Evolutionary conservation across 1,140 invertebrate genomes (phyloP).

Genomic region (Scylla paramamosain): DNA sequence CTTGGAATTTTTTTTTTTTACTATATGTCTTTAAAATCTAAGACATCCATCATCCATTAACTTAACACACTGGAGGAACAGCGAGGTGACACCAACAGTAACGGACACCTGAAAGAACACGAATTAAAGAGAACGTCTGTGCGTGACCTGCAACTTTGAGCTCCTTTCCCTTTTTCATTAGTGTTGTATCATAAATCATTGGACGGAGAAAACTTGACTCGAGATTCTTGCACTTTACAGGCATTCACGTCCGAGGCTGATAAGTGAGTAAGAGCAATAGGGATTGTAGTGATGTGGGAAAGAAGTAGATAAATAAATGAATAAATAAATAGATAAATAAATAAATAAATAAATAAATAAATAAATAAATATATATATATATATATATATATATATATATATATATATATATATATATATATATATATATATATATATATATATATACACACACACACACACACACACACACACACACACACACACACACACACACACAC

Average conservation of each 20-base stretch:
- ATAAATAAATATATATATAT: too few species aligned
- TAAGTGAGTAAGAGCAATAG: not conserved
- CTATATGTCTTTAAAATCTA: slow-evolving; percentile 32
- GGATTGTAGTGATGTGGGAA: too few species aligned
- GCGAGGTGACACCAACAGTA: slow-evolving; percentile 74
- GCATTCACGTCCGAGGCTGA: not conserved
- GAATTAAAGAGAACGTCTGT: slow-evolving; percentile 68
- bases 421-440: too few species aligned
- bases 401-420: too few species aligned
- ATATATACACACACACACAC: too few species aligned
- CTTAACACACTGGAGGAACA: slow-evolving; percentile 71
- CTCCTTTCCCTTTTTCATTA: not conserved
- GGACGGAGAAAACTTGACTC: not conserved
- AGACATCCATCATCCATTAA: slow-evolving; percentile 75
- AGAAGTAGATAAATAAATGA: too few species aligned
- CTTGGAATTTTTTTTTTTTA: slow-evolving; percentile 57
- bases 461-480: too few species aligned
- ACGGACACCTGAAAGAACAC: slow-evolving; percentile 76
- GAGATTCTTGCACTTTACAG: not conserved
- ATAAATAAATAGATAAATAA: too few species aligned
- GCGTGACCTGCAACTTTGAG: slow-evolving; percentile 18
- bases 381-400: too few species aligned
- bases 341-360: too few species aligned
- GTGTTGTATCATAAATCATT: not conserved
- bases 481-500: too few species aligned